Evolutionary conservation across 2,888 invertebrate genomes (phyloP), one percentile per base, ranked within the genome.

Genomic region (Pammene aurita): DNA sequence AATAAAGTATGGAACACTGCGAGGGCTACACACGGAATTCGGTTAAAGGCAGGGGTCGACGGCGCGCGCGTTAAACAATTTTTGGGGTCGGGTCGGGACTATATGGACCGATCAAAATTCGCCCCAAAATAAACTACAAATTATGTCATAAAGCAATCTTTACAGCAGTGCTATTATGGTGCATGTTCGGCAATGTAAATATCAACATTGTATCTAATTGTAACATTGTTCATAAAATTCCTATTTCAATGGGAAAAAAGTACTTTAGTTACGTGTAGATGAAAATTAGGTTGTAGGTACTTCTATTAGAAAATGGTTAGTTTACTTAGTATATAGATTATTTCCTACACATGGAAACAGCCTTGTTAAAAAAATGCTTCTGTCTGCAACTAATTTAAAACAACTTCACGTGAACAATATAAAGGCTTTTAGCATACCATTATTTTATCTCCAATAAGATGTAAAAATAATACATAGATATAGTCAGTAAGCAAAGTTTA

Each of bases 41-140:
- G 88, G 86, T 88, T 84, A 87, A 84, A 88, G 85, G 84, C 85
- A 83, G 84, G 84, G 82, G 82, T 84, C 80, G 80, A 76, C 76
- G 74, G 71, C 73, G 79, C 58, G 44, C 77, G 77, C 79, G 80
- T 82, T 80, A 79, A 83, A 77, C 81, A 83, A 79, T 81, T 86
- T 68, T 84, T 82, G 81, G 84, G 86, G 85, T 84, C 83, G 84
- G 86, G 85, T 84, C 83, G 84, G 78, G 78, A 79, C 75, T 84
- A 80, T 80, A 81, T 82, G 79, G 77, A 79, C 81, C 81, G 80
- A 83, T 85, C 82, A 84, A 84, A 84, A 87, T 84, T 80, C 80
- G 76, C 71, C 78, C 79, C 76, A 79, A 82, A 86, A 87, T 85
- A 84, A 84, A 83, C 79, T 78, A 76, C 72, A 77, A 82, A 83